phyloP scores from a whole-genome alignment of 2,113 vertebrate genomes.

The Perognathus longimembris region DNA sequence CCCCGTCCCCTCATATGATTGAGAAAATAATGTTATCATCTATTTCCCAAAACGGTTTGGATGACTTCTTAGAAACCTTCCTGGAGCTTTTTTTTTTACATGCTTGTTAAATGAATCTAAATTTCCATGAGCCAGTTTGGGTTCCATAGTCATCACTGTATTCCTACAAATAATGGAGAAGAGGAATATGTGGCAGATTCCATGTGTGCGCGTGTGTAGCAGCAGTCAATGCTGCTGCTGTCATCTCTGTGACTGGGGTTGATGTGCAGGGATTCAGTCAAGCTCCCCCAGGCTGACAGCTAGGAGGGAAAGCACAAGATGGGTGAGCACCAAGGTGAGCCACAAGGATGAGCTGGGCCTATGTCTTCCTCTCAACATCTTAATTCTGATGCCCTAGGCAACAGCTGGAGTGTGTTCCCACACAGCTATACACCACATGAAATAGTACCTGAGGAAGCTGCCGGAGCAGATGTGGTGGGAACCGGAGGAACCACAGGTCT shows the following conservation, averaged over 20 bases:
- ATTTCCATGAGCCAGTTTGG: background rate
- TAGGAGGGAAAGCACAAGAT: background rate
- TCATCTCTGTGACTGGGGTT: background rate
- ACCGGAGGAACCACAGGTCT: background rate
- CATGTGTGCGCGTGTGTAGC: no score
- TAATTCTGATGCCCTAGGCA: background rate
- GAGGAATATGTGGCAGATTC: background rate
- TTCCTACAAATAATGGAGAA: background rate
- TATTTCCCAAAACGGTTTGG: background rate
- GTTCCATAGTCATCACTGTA: background rate
- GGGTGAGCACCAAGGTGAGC: background rate
- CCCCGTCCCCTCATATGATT: background rate
- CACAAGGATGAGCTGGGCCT: background rate
- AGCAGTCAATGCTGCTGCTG: background rate
- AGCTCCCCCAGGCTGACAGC: background rate
- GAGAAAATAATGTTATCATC: background rate
- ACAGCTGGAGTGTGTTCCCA: background rate
- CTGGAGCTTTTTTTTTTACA: background rate
- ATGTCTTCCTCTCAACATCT: background rate
- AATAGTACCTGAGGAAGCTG: background rate
- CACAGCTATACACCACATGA: background rate
- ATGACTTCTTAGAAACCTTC: background rate
- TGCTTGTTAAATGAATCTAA: slow-evolving; percentile 41
- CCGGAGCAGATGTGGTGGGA: background rate
- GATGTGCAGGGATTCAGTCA: background rate